phyloP scores from a whole-genome alignment of 2,113 vertebrate species.

The Oenanthe melanoleuca region DNA sequence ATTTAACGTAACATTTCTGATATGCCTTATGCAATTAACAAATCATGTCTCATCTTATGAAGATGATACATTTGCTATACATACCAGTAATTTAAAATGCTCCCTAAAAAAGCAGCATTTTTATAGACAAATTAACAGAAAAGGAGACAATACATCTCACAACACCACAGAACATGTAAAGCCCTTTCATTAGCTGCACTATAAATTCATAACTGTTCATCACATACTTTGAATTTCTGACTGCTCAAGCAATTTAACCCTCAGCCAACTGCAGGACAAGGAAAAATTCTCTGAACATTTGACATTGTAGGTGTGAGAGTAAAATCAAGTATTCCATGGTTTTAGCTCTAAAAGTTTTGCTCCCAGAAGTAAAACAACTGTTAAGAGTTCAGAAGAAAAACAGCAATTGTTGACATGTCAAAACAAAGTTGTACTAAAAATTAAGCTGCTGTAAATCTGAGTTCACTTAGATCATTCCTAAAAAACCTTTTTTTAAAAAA shows the following conservation, averaged over 20 bases:
- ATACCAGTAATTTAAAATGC: conserved; percentile 66
- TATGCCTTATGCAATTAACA: conserved; percentile 52
- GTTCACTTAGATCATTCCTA: neutral
- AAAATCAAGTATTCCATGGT: conserved; percentile 5
- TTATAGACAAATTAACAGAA: conserved; percentile 63
- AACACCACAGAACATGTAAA: conserved; percentile 62
- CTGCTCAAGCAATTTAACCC: conserved; percentile 49
- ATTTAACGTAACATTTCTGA: conserved; percentile 55
- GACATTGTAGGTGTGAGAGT: neutral
- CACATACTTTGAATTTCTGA: conserved; percentile 50
- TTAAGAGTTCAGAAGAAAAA: conserved; percentile 27
- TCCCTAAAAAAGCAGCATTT: conserved; percentile 53
- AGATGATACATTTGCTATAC: conserved; percentile 61
- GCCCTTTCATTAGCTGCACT: conserved; percentile 69
- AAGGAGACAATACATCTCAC: conserved; percentile 54
- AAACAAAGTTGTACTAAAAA: conserved; percentile 57
- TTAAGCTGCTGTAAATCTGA: conserved; percentile 49
- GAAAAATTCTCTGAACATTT: neutral
- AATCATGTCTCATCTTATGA: conserved; percentile 74
- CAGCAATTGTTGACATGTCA: conserved; percentile 29
- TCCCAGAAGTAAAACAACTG: conserved; percentile 44
- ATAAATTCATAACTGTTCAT: conserved; percentile 57
- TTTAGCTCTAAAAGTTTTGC: conserved; percentile 55
- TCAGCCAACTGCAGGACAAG: conserved; percentile 45
- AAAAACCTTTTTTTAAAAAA: neutral